A percentile compares a stretch with the other conserved stretches of the same genome.
These are phyloP conservation scores for Macropis europaea DNA, from an alignment of 2,888 invertebrate species.

Conservation along the genomic window DNA sequence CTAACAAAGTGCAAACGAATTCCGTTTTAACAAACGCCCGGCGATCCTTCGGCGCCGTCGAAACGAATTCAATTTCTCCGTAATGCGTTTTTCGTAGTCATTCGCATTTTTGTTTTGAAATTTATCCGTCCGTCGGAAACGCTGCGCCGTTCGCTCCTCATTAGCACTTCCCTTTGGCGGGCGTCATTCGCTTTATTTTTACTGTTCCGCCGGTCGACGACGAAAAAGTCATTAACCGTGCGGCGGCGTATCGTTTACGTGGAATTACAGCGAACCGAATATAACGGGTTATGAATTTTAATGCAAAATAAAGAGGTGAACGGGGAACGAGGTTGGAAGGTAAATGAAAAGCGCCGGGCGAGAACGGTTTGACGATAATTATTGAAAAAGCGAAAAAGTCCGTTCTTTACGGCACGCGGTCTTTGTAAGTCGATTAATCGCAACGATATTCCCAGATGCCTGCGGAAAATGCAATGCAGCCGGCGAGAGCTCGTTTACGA, in stretches of 20 bases:
- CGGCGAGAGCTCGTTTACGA: slow-evolving; percentile 1
- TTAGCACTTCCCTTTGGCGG: background rate
- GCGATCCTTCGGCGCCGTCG: background rate
- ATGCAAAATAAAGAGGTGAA: background rate
- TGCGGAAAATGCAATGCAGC: background rate
- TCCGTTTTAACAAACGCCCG: background rate
- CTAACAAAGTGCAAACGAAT: slow-evolving; percentile 1
- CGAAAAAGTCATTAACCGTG: background rate
- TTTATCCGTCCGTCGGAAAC: background rate
- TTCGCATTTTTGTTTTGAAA: background rate
- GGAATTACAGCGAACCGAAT: background rate
- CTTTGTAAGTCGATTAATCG: slow-evolving; percentile 6
- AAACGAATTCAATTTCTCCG: background rate
- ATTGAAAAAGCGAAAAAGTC: background rate
- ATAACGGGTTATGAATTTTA: background rate
- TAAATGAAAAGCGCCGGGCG: background rate
- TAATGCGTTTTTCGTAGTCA: background rate
- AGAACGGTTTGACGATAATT: background rate
- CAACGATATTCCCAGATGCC: background rate
- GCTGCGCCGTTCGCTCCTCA: background rate
- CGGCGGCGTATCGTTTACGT: background rate
- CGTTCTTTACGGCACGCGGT: too few relatives aligned
- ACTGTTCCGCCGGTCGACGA: background rate
- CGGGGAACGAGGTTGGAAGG: background rate
- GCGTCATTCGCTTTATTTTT: too few relatives aligned